phyloP scores from a whole-genome alignment of 2,797 vertebrate genomes.

The Oophaga sylvatica region DNA sequence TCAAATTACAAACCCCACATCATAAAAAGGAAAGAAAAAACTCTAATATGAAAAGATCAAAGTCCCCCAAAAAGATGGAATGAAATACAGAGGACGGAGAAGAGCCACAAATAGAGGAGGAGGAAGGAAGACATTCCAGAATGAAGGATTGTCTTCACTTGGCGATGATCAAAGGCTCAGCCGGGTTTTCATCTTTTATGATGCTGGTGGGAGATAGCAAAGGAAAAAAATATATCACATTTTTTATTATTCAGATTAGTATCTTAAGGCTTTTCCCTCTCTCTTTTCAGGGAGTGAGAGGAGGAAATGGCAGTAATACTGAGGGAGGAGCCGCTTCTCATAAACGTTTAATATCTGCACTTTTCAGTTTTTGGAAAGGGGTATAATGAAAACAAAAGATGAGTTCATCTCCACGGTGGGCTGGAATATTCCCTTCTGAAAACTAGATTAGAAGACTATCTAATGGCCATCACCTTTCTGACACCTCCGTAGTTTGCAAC shows the following conservation, averaged over 20 bases:
- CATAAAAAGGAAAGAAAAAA: conserved; percentile 35
- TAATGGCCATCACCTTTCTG: background rate
- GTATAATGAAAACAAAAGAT: conserved; percentile 18
- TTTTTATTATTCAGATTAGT: conserved; percentile 60
- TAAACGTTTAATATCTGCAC: conserved; percentile 40
- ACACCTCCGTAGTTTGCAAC: too few species aligned
- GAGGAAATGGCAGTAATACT: conserved; percentile 39
- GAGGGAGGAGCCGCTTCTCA: conserved; percentile 13
- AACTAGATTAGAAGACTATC: background rate
- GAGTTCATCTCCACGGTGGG: conserved; percentile 14
- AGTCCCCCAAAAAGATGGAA: conserved; percentile 42
- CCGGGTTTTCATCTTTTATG: conserved; percentile 62
- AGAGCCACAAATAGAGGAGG: conserved; percentile 50
- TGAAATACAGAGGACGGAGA: conserved; percentile 50
- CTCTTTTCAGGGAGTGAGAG: conserved; percentile 46
- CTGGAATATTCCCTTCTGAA: background rate
- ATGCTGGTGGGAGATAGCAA: conserved; percentile 60
- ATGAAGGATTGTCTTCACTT: conserved; percentile 61
- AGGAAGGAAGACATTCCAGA: conserved; percentile 59
- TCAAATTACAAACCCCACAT: conserved; percentile 57
- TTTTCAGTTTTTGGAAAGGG: conserved; percentile 32
- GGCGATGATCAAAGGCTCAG: conserved; percentile 52
- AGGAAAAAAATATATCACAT: conserved; percentile 58
- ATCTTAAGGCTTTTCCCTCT: conserved; percentile 54
- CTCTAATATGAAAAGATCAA: conserved; percentile 59